Base-by-base conservation (phyloP, 2,888 invertebrate species). In the Cyaniris semiargus region DNA sequence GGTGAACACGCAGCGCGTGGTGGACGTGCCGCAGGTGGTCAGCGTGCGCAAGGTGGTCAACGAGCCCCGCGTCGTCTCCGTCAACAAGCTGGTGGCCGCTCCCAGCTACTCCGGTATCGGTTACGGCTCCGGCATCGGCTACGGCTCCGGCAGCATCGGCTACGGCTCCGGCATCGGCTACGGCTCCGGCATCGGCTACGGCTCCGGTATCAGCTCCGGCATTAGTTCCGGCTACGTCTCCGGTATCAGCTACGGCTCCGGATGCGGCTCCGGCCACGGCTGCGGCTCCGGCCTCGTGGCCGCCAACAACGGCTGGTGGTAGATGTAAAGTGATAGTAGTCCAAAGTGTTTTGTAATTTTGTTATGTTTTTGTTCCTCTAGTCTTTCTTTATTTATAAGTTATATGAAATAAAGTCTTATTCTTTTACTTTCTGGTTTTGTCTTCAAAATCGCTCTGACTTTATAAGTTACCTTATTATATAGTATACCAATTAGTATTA, bases 61-160 rank as follows among this genome's bases (percentile, higher is more conserved):
- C 76, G 86, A 86, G 79, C 88, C 86, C 21, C 86, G 87, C 82
- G 88, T 87, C 79, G 85, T 89, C 81, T 85, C 89, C 77, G 88
- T 89, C 77, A 90, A 90, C 82, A 83, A 85, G 80, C 85, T 88
- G 74, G 86, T 90, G 76, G 83, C 89, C 70, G 83, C 85, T 34
- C 83, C 84, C 77, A 80, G 81, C 81, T 80, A 83, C 44, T 44
- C 76, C 23, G 44, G 78, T 78, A 15, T 15, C 18, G 80, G 80
- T 8, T 80, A 79, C 58, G 80, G 81, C 75, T 79, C 80, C 7
- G 80, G 80, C 53, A 77, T 78, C 76, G 77, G 78, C 44, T 80
- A 79, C 76, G 79, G 78, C 44, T 80, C 79, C 76, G 79, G 78
- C 6, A 79, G 81, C 5, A 80, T 80, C 48, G 81, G 83, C 34